phyloP scores from a whole-genome alignment of 1,140 invertebrate genomes.

The honey bee (Apis mellifera) region DNA sequence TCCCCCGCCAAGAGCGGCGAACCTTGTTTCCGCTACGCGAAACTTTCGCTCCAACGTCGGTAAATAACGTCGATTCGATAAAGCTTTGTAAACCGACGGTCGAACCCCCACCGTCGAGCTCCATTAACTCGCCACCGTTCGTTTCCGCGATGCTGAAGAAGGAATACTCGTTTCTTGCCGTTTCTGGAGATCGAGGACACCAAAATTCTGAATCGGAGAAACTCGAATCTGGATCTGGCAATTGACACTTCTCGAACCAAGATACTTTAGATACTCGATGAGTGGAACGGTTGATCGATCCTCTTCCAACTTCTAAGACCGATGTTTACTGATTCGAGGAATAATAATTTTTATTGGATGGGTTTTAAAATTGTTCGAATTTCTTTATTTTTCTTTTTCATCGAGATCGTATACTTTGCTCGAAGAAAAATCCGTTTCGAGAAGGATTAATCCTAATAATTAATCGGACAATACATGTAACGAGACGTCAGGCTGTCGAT shows the following conservation, averaged over 20 bases:
- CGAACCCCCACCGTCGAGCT: background rate
- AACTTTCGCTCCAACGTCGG: constrained; percentile 15
- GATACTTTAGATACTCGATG: background rate
- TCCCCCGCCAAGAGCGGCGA: background rate
- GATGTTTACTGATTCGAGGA: no score
- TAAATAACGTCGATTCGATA: constrained; percentile 40
- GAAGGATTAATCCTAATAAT: no score
- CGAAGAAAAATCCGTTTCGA: no score
- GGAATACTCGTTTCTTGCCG: constrained; percentile 4
- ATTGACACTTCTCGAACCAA: background rate
- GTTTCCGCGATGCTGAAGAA: background rate
- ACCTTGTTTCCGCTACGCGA: background rate
- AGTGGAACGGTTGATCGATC: background rate
- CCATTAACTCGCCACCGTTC: background rate
- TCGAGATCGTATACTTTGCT: no score
- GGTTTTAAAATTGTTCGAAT: no score
- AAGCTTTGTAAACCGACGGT: constrained; percentile 24
- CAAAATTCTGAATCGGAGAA: background rate
- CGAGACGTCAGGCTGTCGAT: no score
- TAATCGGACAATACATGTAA: no score
- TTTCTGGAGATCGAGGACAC: background rate
- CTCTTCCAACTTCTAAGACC: no score
- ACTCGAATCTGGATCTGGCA: background rate
- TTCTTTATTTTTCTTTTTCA: no score
- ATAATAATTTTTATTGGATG: no score